Base-by-base conservation (phyloP, 2,888 invertebrate species). In the Chamaedrilus cognettii region DNA sequence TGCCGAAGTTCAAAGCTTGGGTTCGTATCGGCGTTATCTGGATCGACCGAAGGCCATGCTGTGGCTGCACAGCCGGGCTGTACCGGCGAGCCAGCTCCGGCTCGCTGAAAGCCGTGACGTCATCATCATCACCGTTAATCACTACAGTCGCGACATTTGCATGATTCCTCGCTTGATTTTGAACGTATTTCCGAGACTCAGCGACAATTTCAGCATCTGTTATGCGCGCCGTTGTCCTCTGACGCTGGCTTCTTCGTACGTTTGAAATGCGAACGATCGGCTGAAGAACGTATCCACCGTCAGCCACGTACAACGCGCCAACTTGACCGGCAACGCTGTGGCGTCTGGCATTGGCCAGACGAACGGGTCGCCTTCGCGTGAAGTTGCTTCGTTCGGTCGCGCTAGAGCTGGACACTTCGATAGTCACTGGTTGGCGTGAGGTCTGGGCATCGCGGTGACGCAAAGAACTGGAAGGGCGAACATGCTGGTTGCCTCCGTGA, bases 351-450 rank as follows among this genome's bases (percentile, higher is more conserved):
- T 23, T 7, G 19, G 55, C n/a, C n/a, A n/a, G n/a, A n/a, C n/a
- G n/a, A n/a, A n/a, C n/a, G n/a, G n/a, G n/a, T n/a, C n/a, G n/a
- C n/a, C n/a, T n/a, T n/a, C n/a, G n/a, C n/a, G n/a, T n/a, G n/a
- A n/a, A n/a, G n/a, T n/a, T n/a, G n/a, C n/a, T n/a, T n/a, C n/a
- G n/a, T n/a, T n/a, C n/a, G n/a, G n/a, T n/a, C n/a, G n/a, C n/a
- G n/a, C n/a, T n/a, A 26, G 55, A 52, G 26, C 55, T 52, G 5
- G 55, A 52, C 23, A 52, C 28, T 26, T 52, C 55, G 28, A 52
- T 26, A 23, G 26, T 23, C 28, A 52, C 28, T 7, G 15, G 55
- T n/a, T n/a, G n/a, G n/a, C n/a, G n/a, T n/a, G n/a, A n/a, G n/a
- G n/a, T n/a, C n/a, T n/a, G n/a, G n/a, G n/a, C n/a, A n/a, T n/a